Percentiles rank a stretch among this genome's conserved stretches.
These are phyloP conservation scores for Diachrysia chrysitis DNA, from an alignment of 2,888 invertebrate species.

Conservation along the genomic window DNA sequence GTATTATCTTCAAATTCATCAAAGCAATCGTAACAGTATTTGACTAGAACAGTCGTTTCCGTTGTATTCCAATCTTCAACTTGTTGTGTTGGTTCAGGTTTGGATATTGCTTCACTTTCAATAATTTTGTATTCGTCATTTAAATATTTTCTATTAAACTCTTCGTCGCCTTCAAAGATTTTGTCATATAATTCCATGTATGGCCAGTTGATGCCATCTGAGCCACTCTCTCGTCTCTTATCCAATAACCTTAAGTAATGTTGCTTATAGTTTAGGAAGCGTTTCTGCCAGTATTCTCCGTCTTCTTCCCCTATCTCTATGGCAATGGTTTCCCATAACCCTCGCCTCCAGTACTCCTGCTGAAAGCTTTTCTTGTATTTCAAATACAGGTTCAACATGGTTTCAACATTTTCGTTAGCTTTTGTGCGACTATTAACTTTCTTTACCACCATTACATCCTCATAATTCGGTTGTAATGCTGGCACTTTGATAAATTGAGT, in stretches of 20 bases:
- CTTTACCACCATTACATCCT: conserved; percentile 66
- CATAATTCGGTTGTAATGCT: conserved; percentile 36
- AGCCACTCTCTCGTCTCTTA: conserved; percentile 67
- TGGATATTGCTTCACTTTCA: conserved; percentile 30
- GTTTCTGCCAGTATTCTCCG: conserved; percentile 81
- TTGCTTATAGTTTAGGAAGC: conserved; percentile 82
- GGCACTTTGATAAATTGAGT: conserved; percentile 41
- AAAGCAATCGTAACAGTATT: conserved; percentile 82
- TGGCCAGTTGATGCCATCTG: conserved; percentile 75
- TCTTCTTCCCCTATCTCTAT: conserved; percentile 78
- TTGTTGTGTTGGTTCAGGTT: conserved; percentile 15
- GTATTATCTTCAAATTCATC: conserved; percentile 81
- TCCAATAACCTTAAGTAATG: conserved; percentile 78
- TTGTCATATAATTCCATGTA: conserved; percentile 79
- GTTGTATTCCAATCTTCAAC: conserved; percentile 72
- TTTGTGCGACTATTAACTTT: conserved; percentile 57
- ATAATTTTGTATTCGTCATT: conserved; percentile 29
- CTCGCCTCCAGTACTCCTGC: conserved; percentile 71
- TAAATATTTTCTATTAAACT: conserved; percentile 73
- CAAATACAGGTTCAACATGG: conserved; percentile 77
- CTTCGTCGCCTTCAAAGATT: conserved; percentile 76
- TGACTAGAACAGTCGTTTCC: conserved; percentile 77
- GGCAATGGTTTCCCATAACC: conserved; percentile 81
- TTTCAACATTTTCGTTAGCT: conserved; percentile 74
- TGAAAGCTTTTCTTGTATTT: conserved; percentile 74